Base-by-base conservation (phyloP, 2,888 invertebrate species). In the Nephrotoma appendiculata region DNA sequence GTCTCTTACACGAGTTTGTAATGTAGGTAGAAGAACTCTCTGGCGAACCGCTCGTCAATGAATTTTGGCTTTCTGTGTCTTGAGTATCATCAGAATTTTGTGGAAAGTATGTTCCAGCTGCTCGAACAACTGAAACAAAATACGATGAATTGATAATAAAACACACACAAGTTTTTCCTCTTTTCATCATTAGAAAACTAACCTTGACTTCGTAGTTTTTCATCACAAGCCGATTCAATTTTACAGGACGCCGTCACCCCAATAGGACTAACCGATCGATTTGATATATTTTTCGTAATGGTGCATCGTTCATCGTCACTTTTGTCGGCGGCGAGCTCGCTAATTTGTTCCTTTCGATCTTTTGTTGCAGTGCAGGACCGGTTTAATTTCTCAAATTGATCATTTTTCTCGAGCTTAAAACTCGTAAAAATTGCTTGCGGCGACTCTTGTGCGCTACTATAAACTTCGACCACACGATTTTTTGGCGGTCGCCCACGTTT, bases 401-500 rank as follows among this genome's bases (percentile, higher is more conserved):
- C 93, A 89, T 92, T 92, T 92, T 97, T 97, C 19, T 98, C 97
- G 88, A 98, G 93, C 90, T 98, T 98, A 91, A 98, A 98, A 89
- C 97, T 97, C 19, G 98, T 97, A 91, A 98, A 98, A 89, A 98
- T 97, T 0, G 98, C 98, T 91, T 98, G 96, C 0, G 97, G 97
- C 45, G 96, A 95, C 89, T 95, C 92, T 88, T 93, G 92, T 0
- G 94, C 92, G 90, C 95, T 96, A 95, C 96, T 96, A 95, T 97
- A 97, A 88, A 97, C 96, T 93, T 98, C 97, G 71, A 98, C 97
- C 12, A 98, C 96, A 0, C 98, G 94, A 91, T 98, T 98, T 92
- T 99, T 99, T 12, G 98, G 98, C n/a, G 99, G 99, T 88, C 99
- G 93, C 84, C 99, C 98, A 44, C 98, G 94, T 90, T 98, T 98